phyloP scores from a whole-genome alignment of 2,888 invertebrate species.

The Catocala nupta region DNA sequence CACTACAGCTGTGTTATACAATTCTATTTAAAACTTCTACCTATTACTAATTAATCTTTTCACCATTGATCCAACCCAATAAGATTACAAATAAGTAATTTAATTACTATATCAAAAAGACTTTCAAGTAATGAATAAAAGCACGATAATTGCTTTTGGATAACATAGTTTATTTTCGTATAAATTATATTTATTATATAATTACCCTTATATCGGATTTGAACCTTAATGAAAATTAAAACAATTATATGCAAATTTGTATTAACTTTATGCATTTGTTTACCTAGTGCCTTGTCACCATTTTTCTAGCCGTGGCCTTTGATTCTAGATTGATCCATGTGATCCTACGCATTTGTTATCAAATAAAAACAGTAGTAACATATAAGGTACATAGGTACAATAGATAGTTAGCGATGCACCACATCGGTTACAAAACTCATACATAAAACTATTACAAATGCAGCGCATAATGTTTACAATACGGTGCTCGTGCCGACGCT shows the following conservation, averaged over 20 bases:
- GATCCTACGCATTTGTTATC: conserved; percentile 1
- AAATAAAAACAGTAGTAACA: conserved; percentile 26
- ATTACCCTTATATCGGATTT: no score
- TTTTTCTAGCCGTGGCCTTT: conserved; percentile 4
- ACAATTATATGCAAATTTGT: background rate
- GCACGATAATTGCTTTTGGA: background rate
- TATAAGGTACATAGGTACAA: conserved; percentile 37
- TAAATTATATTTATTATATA: no score
- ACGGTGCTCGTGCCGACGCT: conserved; percentile 57
- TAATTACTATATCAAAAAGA: background rate
- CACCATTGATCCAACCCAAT: background rate
- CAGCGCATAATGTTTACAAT: conserved; percentile 66
- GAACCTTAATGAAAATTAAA: no score
- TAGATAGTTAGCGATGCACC: conserved; percentile 52
- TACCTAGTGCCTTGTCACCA: conserved; percentile 3
- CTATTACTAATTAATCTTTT: background rate
- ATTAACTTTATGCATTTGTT: background rate
- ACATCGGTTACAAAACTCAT: conserved; percentile 63
- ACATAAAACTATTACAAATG: conserved; percentile 67
- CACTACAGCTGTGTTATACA: conserved; percentile 18
- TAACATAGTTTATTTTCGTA: no score
- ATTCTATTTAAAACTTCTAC: conserved; percentile 8
- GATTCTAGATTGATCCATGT: conserved; percentile 1
- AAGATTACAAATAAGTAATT: background rate
- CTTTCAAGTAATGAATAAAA: background rate